Evolutionary conservation across 2,888 invertebrate species (phyloP).

Genomic region (Biston stratarius): DNA sequence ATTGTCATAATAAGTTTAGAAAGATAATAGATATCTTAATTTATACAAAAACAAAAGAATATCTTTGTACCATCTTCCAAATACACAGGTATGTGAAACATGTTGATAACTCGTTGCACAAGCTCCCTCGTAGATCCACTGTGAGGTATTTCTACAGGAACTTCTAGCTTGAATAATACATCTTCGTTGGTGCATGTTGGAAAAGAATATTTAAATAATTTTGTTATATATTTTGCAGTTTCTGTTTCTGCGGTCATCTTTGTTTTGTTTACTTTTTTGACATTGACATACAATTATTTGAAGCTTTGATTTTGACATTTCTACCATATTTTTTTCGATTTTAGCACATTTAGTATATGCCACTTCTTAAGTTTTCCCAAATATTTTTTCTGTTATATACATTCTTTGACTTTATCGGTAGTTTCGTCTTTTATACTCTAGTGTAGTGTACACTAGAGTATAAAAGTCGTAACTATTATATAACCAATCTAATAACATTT

Average conservation of each 20-base stretch:
- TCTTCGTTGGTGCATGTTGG: constrained; percentile 86
- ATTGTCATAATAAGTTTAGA: neutral
- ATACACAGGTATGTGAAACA: constrained; percentile 90
- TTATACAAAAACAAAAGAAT: neutral
- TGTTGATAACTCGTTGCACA: constrained; percentile 88
- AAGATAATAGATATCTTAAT: neutral
- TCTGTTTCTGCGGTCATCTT: constrained; percentile 74
- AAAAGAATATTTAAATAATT: constrained; percentile 81
- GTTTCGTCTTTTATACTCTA: no score
- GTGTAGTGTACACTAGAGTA: no score
- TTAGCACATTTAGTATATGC: no score
- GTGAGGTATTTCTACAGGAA: constrained; percentile 88
- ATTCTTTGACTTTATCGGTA: no score
- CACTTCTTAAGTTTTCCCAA: no score
- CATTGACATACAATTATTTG: neutral
- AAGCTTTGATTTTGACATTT: neutral
- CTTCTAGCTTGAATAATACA: constrained; percentile 84
- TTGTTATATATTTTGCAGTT: constrained; percentile 60
- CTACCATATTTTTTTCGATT: neutral
- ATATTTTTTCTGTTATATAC: no score
- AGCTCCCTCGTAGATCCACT: constrained; percentile 87
- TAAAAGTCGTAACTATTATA: no score
- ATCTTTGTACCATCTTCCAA: constrained; percentile 86
- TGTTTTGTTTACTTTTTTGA: constrained; percentile 26
- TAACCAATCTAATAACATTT: no score